Conservation (phyloP, 2,113 vertebrate genomes). For the Atrichornis clamosus region DNA sequence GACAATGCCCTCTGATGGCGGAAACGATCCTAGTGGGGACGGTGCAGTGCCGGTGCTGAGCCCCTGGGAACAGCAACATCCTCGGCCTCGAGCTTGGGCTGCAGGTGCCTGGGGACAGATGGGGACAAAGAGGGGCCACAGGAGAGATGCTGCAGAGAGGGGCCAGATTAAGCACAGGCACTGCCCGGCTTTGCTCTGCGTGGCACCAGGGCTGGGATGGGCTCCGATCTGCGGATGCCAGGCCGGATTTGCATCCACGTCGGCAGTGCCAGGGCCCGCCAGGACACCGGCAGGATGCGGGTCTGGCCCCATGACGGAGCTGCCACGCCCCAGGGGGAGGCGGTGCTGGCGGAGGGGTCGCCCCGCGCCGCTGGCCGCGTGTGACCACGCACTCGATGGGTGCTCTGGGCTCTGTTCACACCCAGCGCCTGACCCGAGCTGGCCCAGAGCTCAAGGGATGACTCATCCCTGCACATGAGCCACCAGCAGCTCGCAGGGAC, state of each 20-base stretch:
- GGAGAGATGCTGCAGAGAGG: not conserved
- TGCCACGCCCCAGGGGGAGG: rapidly evolving
- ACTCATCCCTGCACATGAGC: not conserved
- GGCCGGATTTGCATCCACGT: not conserved
- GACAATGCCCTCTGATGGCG: conserved; percentile 47
- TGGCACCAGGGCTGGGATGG: not conserved
- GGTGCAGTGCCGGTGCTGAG: not conserved
- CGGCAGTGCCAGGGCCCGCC: not conserved
- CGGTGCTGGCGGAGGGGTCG: not conserved
- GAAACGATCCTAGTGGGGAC: not conserved
- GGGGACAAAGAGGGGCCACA: not conserved
- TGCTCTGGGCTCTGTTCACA: not conserved
- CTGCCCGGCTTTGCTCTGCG: not conserved
- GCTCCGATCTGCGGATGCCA: rapidly evolving
- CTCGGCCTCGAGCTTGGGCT: not conserved
- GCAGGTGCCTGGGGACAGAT: not conserved
- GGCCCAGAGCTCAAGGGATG: not conserved
- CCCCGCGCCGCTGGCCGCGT: rapidly evolving
- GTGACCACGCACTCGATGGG: not conserved
- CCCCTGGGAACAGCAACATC: not conserved
- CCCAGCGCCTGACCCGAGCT: not conserved
- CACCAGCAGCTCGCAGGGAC: not conserved
- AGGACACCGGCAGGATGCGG: not conserved
- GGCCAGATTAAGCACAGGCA: not conserved
- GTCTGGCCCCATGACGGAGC: not conserved